Percentiles rank a stretch among this genome's conserved stretches.
Evolutionary conservation across 2,797 vertebrate genomes (phyloP).

Genomic region (Mormyrus proboscirostris): DNA sequence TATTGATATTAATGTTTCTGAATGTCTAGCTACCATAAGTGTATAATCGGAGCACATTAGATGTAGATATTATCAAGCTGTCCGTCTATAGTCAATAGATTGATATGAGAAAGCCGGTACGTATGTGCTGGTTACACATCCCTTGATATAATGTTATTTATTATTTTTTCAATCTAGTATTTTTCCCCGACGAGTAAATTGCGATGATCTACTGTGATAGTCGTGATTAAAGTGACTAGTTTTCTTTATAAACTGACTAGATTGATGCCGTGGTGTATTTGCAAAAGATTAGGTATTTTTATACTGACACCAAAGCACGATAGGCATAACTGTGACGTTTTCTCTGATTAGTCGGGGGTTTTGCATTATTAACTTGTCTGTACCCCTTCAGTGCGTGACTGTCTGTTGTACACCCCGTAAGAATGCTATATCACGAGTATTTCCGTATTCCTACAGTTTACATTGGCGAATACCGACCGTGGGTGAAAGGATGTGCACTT

Average conservation of each 20-base stretch:
- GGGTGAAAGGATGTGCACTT: background rate
- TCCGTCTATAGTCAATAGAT: background rate
- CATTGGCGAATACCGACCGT: background rate
- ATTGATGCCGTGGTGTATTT: conserved; percentile 5
- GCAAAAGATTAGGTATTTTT: background rate
- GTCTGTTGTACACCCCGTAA: background rate
- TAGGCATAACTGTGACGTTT: background rate
- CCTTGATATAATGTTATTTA: conserved; percentile 18
- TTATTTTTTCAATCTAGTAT: background rate
- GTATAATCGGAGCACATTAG: background rate
- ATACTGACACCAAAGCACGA: background rate
- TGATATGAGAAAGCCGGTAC: conserved; percentile 6
- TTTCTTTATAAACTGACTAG: conserved; percentile 21
- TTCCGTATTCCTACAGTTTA: background rate
- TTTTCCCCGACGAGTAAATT: background rate
- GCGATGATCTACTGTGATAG: conserved; percentile 8
- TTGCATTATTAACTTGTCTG: background rate
- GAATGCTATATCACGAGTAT: background rate
- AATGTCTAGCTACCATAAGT: background rate
- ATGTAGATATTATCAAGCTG: background rate
- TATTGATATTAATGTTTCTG: background rate
- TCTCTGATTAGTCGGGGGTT: background rate
- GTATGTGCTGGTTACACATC: background rate
- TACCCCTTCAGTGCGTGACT: background rate
- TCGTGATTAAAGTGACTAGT: background rate